phyloP scores from a whole-genome alignment of 2,797 vertebrate genomes.

The Myiothlypis coronata region DNA sequence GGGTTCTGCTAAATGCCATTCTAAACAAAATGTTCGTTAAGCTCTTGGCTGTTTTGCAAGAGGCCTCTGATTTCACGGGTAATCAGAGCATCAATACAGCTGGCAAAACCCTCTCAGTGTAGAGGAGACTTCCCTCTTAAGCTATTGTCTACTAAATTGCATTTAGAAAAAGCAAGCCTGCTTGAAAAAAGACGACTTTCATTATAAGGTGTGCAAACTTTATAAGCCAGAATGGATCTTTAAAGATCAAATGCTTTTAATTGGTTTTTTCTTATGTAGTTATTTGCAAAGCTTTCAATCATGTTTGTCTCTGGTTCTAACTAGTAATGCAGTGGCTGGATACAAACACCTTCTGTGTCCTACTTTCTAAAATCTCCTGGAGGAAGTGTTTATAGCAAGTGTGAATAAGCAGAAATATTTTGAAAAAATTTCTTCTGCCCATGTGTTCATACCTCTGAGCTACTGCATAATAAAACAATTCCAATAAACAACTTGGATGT shows the following conservation, averaged over 20 bases:
- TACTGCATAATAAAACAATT: neutral
- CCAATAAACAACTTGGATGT: neutral
- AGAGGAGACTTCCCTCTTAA: neutral
- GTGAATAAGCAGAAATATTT: slow-evolving; percentile 61
- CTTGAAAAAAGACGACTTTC: neutral
- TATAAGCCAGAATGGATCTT: neutral
- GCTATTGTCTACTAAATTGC: neutral
- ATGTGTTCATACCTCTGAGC: neutral
- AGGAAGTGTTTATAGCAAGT: slow-evolving; percentile 53
- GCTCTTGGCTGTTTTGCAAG: neutral
- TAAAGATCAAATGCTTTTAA: slow-evolving; percentile 31
- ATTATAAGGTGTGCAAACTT: neutral
- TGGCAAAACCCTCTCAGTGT: neutral
- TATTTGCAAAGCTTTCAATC: slow-evolving; percentile 2
- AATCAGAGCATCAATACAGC: neutral
- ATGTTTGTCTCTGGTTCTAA: neutral
- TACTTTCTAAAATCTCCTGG: slow-evolving; percentile 52
- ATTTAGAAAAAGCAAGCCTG: neutral
- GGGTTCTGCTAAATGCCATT: neutral
- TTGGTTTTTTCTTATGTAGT: neutral
- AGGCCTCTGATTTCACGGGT: neutral
- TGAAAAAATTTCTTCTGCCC: neutral
- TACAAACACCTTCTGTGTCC: slow-evolving; percentile 49
- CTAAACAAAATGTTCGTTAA: neutral
- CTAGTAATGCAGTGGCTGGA: slow-evolving; percentile 9